These are phyloP conservation scores for Theonella swinhoei DNA, from an alignment of 37 sponge, comb jelly and placozoan species.

Conservation along the genomic window DNA sequence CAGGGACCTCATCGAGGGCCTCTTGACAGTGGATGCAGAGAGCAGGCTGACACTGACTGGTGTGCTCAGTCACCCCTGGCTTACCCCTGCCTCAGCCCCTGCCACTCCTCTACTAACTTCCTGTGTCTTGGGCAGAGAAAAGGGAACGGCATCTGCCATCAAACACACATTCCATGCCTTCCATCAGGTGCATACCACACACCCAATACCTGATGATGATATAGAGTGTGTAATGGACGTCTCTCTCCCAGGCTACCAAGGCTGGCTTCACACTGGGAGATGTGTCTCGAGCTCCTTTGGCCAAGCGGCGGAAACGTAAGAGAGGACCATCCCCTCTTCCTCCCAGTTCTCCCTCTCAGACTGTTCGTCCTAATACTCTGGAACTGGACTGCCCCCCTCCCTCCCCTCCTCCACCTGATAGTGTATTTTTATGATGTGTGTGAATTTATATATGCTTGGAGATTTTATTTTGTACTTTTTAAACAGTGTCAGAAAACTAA, in stretches of 20 bases:
- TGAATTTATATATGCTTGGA: no score
- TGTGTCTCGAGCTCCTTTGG: constrained; percentile 85
- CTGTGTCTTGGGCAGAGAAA: constrained; percentile 41
- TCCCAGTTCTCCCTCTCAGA: not conserved
- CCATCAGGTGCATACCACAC: constrained; percentile 13
- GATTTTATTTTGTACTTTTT: not conserved
- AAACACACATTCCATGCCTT: constrained; percentile 89
- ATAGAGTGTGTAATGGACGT: not conserved
- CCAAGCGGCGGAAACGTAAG: constrained; percentile 78
- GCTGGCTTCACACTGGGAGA: constrained; percentile 82
- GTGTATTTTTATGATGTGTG: not conserved
- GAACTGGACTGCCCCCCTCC: not conserved
- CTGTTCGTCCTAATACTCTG: not conserved
- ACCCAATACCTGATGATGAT: not conserved
- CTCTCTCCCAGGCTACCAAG: constrained; percentile 34
- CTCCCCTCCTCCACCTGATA: not conserved
- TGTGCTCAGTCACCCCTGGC: constrained; percentile 72
- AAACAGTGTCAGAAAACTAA: no score
- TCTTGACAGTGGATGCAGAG: constrained; percentile 82
- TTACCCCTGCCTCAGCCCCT: constrained; percentile 64
- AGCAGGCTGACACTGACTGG: constrained; percentile 69
- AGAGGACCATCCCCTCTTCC: not conserved
- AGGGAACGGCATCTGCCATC: constrained; percentile 69
- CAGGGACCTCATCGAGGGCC: constrained; percentile 83
- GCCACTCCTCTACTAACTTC: constrained; percentile 79